Evolutionary conservation across 2,797 vertebrate species (phyloP).

Genomic region (Periophthalmus magnuspinnatus): DNA sequence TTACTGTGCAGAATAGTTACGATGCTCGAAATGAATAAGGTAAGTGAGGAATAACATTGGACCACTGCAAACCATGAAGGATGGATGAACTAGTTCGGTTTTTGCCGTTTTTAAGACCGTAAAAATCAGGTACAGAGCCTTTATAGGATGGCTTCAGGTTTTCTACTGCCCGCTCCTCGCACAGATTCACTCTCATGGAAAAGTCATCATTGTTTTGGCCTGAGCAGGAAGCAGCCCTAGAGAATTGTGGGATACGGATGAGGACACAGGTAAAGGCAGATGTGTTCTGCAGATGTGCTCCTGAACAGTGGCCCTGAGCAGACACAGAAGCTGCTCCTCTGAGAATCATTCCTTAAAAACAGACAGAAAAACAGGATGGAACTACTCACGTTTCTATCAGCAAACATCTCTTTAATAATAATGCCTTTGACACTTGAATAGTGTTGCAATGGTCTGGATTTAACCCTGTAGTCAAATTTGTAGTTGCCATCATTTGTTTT

Average conservation of each 20-base stretch:
- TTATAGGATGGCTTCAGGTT: not conserved
- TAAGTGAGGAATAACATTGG: no score
- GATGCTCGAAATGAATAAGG: no score
- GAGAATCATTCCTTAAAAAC: not conserved
- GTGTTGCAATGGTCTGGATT: no score
- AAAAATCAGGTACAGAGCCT: no score
- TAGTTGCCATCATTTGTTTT: no score
- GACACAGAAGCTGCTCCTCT: not conserved
- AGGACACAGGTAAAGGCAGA: constrained; percentile 8
- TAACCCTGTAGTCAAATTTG: no score
- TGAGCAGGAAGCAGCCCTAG: not conserved
- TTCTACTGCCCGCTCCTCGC: constrained; percentile 3
- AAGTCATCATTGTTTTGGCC: not conserved
- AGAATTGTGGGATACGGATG: not conserved
- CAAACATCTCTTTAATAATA: not conserved
- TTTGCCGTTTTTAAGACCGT: no score
- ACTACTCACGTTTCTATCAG: not conserved
- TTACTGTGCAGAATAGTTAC: no score
- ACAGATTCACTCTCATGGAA: not conserved
- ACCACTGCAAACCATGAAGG: no score
- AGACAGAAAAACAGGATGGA: not conserved
- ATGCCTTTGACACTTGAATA: no score
- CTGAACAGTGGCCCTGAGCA: not conserved
- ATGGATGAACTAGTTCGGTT: no score
- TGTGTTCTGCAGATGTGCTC: constrained; percentile 4